Conservation (phyloP, 2,797 vertebrate genomes). For the Dromococcyx pavoninus region DNA sequence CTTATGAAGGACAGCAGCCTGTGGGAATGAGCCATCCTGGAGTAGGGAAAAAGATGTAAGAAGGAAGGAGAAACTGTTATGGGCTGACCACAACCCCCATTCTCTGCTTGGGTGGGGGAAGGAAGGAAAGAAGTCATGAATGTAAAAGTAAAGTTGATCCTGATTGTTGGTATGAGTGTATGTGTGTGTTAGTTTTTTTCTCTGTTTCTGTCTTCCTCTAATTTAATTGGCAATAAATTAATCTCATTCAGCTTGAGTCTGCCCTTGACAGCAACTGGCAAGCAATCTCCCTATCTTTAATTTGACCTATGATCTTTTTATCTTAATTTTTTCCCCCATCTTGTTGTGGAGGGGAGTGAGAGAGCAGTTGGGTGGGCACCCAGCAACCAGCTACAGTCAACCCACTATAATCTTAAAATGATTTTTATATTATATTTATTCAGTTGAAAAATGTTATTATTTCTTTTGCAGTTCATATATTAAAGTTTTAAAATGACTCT, state of each 20-base stretch:
- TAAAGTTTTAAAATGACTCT: background rate
- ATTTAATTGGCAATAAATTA: background rate
- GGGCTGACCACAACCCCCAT: no score
- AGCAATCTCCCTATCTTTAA: background rate
- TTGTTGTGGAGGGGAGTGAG: background rate
- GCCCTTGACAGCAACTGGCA: background rate
- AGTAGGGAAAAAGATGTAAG: background rate
- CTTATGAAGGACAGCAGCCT: background rate
- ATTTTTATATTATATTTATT: background rate
- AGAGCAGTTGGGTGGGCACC: background rate
- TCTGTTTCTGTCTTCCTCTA: background rate
- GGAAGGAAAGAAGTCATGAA: background rate
- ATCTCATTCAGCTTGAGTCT: background rate
- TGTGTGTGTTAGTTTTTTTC: background rate
- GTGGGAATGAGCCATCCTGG: fast-evolving
- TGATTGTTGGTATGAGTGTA: no score
- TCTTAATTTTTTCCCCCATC: background rate
- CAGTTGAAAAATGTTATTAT: background rate
- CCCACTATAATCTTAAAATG: background rate
- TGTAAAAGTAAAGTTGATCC: background rate
- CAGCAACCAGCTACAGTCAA: background rate
- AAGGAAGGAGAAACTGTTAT: background rate
- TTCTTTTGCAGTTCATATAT: background rate
- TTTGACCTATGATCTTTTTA: background rate
- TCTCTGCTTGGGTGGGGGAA: background rate